Evolutionary conservation across 2,113 vertebrate genomes (phyloP).

Genomic region (Cervus canadensis): DNA sequence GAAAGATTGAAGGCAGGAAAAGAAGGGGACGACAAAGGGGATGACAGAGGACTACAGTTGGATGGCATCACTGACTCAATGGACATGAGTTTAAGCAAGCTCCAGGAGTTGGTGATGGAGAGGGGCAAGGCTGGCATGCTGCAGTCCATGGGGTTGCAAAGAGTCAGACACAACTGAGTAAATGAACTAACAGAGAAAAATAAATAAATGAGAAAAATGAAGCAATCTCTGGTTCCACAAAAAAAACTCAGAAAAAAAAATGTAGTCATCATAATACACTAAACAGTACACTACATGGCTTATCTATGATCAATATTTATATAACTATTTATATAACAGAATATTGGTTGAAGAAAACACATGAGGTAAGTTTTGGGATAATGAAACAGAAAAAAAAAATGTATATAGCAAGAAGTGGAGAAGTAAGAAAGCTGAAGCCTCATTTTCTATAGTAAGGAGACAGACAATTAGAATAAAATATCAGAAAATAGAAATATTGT

Average conservation of each 20-base stretch:
- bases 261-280: background rate
- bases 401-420: background rate
- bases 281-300: background rate
- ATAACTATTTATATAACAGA: background rate
- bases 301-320: background rate
- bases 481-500: background rate
- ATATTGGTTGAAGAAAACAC: background rate
- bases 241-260: constrained; percentile 5
- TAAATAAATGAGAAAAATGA: background rate
- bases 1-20: background rate
- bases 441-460: background rate
- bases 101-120: background rate
- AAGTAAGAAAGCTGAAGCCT: background rate
- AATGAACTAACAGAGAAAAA: background rate
- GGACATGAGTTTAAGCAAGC: background rate
- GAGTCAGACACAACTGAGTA: background rate
- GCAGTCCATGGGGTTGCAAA: rapidly evolving
- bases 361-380: background rate
- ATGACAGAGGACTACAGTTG: background rate
- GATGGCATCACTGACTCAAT: background rate
- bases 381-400: background rate
- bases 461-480: background rate
- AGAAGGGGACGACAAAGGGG: background rate
- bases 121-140: rapidly evolving
- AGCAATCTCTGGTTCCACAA: background rate